Percentiles rank a stretch among this genome's conserved stretches.
Evolutionary conservation across 1,140 invertebrate species (phyloP).

Genomic region (Sitophilus oryzae): DNA sequence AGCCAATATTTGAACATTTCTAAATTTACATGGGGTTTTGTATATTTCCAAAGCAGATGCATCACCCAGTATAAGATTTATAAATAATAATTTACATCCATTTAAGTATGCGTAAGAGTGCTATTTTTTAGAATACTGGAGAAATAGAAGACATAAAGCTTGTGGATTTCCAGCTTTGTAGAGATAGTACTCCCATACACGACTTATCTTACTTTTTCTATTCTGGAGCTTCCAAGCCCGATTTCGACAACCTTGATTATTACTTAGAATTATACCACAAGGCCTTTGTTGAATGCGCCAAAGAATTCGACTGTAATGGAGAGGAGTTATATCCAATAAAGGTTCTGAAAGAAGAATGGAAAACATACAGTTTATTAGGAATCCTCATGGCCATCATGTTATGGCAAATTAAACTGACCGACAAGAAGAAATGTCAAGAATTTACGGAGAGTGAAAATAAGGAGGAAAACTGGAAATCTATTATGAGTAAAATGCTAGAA

Average conservation of each 20-base stretch:
- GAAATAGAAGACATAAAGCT: slow-evolving; percentile 9
- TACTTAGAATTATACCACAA: slow-evolving; percentile 51
- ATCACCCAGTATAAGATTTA: no score
- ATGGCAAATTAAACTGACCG: not conserved
- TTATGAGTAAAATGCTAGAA: not conserved
- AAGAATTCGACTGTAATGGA: slow-evolving; percentile 42
- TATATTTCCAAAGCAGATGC: no score
- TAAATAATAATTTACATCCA: no score
- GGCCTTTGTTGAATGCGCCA: slow-evolving; percentile 42
- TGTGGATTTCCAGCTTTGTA: slow-evolving; percentile 52
- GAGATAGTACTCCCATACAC: slow-evolving; percentile 51
- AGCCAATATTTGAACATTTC: no score
- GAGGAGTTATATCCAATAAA: slow-evolving; percentile 45
- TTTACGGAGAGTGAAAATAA: not conserved
- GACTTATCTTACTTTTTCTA: slow-evolving; percentile 55
- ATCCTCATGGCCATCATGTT: not conserved
- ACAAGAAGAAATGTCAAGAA: not conserved
- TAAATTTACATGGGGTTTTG: no score
- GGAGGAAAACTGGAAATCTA: not conserved
- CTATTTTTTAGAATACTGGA: slow-evolving; percentile 10
- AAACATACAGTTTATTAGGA: slow-evolving; percentile 38
- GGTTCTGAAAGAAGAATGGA: slow-evolving; percentile 42
- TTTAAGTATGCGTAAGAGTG: no score
- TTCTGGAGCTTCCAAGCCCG: slow-evolving; percentile 46
- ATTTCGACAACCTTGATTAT: slow-evolving; percentile 44